A percentile compares a stretch with the other conserved stretches of the same genome.
Conservation (phyloP, 2,888 invertebrate genomes). For the Erebia ligea region DNA sequence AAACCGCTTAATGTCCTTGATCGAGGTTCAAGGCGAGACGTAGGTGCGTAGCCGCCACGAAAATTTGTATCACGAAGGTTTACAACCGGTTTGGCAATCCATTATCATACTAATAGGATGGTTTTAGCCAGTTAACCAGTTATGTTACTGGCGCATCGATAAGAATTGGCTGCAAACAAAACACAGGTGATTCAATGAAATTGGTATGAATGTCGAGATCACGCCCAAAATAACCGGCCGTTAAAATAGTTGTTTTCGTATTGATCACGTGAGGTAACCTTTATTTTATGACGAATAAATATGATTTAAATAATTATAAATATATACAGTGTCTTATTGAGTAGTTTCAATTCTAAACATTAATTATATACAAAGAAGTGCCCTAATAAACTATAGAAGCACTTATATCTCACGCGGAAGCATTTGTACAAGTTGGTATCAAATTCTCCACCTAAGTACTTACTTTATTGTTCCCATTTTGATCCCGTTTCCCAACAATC, state of each 20-base stretch:
- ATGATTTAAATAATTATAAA: neutral
- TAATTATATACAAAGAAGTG: neutral
- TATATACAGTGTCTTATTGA: neutral
- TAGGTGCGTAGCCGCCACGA: constrained; percentile 49
- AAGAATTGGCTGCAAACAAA: constrained; percentile 41
- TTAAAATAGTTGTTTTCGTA: constrained; percentile 31
- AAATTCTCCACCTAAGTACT: constrained; percentile 25
- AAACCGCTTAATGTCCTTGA: constrained; percentile 51
- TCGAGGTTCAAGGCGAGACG: constrained; percentile 52
- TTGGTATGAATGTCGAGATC: constrained; percentile 29
- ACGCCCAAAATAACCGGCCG: constrained; percentile 33
- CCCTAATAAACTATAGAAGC: neutral
- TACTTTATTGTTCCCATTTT: constrained; percentile 33
- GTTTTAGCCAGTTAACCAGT: constrained; percentile 58
- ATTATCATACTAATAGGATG: constrained; percentile 74
- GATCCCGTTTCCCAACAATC: constrained; percentile 31
- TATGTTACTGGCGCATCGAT: constrained; percentile 46
- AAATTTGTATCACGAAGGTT: constrained; percentile 56
- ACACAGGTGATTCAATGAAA: constrained; percentile 38
- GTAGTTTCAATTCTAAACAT: neutral
- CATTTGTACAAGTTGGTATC: constrained; percentile 12
- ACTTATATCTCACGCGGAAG: constrained; percentile 24
- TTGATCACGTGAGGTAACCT: constrained; percentile 21
- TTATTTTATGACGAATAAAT: neutral
- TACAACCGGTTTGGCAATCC: constrained; percentile 58